Base-by-base conservation (phyloP, 2,888 invertebrate genomes). In the Branchellion lobata region DNA sequence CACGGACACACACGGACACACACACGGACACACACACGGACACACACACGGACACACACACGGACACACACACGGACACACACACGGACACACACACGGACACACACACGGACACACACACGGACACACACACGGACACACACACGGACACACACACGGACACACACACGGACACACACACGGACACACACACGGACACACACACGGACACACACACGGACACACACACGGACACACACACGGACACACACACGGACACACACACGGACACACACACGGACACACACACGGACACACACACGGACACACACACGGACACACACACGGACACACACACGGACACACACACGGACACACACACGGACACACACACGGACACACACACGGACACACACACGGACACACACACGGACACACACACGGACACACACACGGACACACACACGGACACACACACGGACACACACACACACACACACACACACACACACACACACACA, bases 21-120 rank as follows among this genome's bases (percentile, higher is more conserved):
- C n/a, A 76, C 33, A 27, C n/a, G 1, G 11, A 11, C 21, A 27
- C n/a, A 18, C 24, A 33, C 24, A 27, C 34, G 57, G 21, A 40
- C 11, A 86, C 87, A 87, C 88, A 92, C 92, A n/a, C n/a, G n/a
- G n/a, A n/a, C 27, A 27, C n/a, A 51, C n/a, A 76, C 33, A 27
- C n/a, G 1, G 11, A 11, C 21, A 27, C n/a, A 18, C 24, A 33
- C 24, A 27, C 34, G 57, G 21, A 40, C 11, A 86, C 87, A 87
- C 88, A 92, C 92, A n/a, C n/a, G n/a, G n/a, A n/a, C 27, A 27
- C n/a, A 51, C n/a, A 76, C 33, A 27, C n/a, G 1, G 11, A 11
- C 21, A 27, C n/a, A 18, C 24, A 33, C 24, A 27, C 34, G 57
- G 21, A 40, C 11, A 86, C 87, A 87, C 88, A 92, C 92, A n/a